Evolutionary conservation across 2,113 vertebrate genomes (phyloP), one percentile per base, ranked within the genome.

Genomic region (Apodemus speciosus): DNA sequence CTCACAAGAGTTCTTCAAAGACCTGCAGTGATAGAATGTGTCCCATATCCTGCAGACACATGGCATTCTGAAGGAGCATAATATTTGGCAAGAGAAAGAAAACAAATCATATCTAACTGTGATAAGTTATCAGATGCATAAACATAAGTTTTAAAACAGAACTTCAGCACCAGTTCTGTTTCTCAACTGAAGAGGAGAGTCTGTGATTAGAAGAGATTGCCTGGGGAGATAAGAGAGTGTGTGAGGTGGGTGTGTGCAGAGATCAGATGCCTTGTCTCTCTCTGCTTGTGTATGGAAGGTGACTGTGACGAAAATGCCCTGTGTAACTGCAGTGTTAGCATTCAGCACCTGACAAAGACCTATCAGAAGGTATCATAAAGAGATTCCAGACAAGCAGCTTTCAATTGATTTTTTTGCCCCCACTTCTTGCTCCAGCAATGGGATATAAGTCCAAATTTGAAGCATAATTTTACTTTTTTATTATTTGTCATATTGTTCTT

Each of bases 111-210:
- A 25, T 79, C 91, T 98, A 88, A 90, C 49, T 95, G 93, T 94
- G 95, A 89, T 95, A 62, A 96, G 96, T 96, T 97, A 92, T 95
- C 94, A 96, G 68, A 66, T 95, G 94, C 87, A 73, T 49, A 95
- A 95, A 16, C 25, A 43, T 97, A 97, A 97, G 97, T 97, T 92
- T 97, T 95, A 94, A 77, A n/a, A 90, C 53, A 97, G 83, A 93
- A n/a, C 73, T 87, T 90, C 88, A 51, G 53, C 94, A 88, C 38
- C 76, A 96, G 84, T 94, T 91, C 92, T 85, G 56, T 71, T 72
- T 0, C 0, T 85, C 35, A 20, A 7, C 91, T 90, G 73, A 83
- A 97, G 85, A 0, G 81, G 25, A 85, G n/a, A n/a, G n/a, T n/a
- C 3, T 84, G n/a, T 46, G 79, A 21, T 91, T 72, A 27, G 68